Conservation (phyloP, 1,140 invertebrate species). For the Oreohelix idahoensis region DNA sequence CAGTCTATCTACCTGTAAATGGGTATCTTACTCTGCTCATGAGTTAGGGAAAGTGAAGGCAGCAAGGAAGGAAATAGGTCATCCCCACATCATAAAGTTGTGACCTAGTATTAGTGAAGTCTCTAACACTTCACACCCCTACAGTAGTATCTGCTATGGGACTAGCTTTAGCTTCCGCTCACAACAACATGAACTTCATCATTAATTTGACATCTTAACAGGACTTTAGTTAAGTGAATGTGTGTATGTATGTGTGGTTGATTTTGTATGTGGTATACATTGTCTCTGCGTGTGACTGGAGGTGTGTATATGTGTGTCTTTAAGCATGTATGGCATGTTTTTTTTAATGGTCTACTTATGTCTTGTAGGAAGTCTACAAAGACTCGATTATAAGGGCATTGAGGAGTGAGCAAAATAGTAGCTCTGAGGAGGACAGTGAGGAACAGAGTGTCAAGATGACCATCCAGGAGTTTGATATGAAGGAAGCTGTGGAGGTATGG, state of each 20-base stretch:
- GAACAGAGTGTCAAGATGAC: background rate
- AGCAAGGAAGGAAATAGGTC: too few species aligned
- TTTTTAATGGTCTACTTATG: background rate
- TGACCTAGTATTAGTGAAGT: too few species aligned
- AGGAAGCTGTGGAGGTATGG: constrained; percentile 31
- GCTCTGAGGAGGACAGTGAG: background rate
- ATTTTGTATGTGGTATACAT: background rate
- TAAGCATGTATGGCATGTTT: background rate
- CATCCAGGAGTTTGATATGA: constrained; percentile 32
- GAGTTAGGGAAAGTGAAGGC: too few species aligned
- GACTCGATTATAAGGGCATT: constrained; percentile 9
- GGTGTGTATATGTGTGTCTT: background rate
- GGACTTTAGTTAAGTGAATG: background rate
- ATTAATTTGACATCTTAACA: background rate
- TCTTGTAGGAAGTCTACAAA: constrained; percentile 18
- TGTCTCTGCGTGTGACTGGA: background rate
- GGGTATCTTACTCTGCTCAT: too few species aligned
- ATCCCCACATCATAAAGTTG: too few species aligned
- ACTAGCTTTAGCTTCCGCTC: too few species aligned
- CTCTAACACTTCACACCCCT: too few species aligned
- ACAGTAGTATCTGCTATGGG: too few species aligned
- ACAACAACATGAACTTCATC: too few species aligned
- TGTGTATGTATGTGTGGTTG: background rate
- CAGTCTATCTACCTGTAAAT: too few species aligned
- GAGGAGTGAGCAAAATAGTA: background rate